Conservation (phyloP, 2,888 invertebrate species). For the Mythimna ferrago region DNA sequence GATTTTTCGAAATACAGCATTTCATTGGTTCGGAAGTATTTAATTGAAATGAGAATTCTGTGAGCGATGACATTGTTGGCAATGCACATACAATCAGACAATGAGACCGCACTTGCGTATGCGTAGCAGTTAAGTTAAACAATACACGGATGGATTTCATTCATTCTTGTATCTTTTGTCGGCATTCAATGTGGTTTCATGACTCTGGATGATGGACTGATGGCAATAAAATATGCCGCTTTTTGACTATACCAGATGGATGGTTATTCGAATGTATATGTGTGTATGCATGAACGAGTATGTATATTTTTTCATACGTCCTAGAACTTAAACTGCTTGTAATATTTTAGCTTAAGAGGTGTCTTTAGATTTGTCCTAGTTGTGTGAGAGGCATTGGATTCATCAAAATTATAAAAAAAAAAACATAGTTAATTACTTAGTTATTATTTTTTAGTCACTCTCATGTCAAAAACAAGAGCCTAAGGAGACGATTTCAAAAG, state of each 20-base stretch:
- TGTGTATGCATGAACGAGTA: no score
- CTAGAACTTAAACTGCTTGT: no score
- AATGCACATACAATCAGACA: conserved; percentile 16
- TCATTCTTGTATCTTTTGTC: conserved; percentile 1
- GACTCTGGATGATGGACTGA: neutral
- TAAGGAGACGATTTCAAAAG: no score
- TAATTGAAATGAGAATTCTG: conserved; percentile 34
- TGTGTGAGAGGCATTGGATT: no score
- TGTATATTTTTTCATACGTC: no score
- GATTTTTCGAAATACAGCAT: conserved; percentile 15
- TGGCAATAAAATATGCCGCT: neutral
- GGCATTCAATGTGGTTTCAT: neutral
- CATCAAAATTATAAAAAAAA: no score
- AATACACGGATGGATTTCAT: conserved; percentile 22
- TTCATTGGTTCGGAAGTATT: conserved; percentile 21
- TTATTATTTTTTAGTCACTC: no score
- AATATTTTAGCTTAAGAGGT: no score
- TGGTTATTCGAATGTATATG: neutral
- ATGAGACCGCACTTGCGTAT: conserved; percentile 16
- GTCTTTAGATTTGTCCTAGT: no score
- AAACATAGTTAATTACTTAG: no score
- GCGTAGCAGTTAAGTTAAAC: conserved; percentile 25
- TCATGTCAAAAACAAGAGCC: no score
- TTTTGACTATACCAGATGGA: neutral
- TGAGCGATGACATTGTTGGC: conserved; percentile 7